Base-by-base conservation (phyloP, 2,113 vertebrate genomes). In the Patagioenas fasciata region DNA sequence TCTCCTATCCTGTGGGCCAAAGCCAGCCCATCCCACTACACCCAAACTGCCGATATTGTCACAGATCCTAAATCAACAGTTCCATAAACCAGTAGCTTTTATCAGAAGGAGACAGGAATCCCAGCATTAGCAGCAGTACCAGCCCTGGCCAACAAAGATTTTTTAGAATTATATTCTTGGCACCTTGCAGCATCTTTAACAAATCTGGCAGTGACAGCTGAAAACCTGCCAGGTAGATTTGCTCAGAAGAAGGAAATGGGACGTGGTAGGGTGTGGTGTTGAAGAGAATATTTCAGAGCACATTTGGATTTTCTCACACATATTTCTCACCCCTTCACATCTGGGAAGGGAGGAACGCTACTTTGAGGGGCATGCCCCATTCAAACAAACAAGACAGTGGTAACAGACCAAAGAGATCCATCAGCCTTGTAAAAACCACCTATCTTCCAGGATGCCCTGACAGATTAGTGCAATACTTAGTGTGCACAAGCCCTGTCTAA, bases 181-280 rank as follows among this genome's bases (percentile, higher is more conserved):
- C 64, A 3, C 16, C 23, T 60, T 47, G 15, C 0, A 0, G 34
- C 32, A 28, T 50, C 50, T 74, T 93, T 50, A 89, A 92, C 53
- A 90, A 80, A 86, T n/a, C 29, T 89, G 67, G 83, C 61, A 44
- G 25, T 13, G 73, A 53, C 79, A 86, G 80, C 56, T 93, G 88
- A 94, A 94, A 87, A 84, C 29, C 38, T 94, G 79, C 87, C 81
- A 77, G 65, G 44, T 51, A 69, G 48, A 81, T 85, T 77, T 93
- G 25, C 82, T 54, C 88, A 85, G 65, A 73, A 93, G 81, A 32
- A 71, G 54, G 73, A 95, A 96, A 91, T 54, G 31, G 47, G 78
- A 85, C 48, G 67, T 36, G 26, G 72, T 89, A 86, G 78, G 89
- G 81, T 1, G 50, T 81, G 93, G 91, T 66, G 21, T 36, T 50